Evolutionary conservation across 2,888 invertebrate species (phyloP).

Genomic region (Drosophila nr. medialis): DNA sequence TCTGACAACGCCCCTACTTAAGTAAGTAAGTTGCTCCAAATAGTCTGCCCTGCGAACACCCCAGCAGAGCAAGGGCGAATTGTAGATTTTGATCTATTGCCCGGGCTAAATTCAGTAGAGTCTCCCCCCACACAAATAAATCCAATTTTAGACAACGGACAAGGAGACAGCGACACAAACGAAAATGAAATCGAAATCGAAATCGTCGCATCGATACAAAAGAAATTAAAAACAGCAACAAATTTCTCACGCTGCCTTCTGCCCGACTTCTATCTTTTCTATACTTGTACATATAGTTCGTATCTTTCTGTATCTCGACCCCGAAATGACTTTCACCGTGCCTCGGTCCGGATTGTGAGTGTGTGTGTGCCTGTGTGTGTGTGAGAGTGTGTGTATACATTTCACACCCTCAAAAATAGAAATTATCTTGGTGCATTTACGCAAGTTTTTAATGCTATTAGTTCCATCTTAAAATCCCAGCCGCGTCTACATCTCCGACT

Average conservation of each 20-base stretch:
- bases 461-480: constrained; percentile 78
- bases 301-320: constrained; percentile 62
- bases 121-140: constrained; percentile 41
- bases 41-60: neutral
- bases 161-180: constrained; percentile 42
- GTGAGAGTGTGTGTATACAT: constrained; percentile 58
- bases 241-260: constrained; percentile 74
- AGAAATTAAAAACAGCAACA: constrained; percentile 77
- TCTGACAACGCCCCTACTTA: constrained; percentile 10
- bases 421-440: constrained; percentile 81
- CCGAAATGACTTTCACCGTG: constrained; percentile 75
- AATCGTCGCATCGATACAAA: constrained; percentile 71
- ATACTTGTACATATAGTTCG: constrained; percentile 34
- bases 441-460: constrained; percentile 81
- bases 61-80: constrained; percentile 22
- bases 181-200: constrained; percentile 55
- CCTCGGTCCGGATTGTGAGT: constrained; percentile 22
- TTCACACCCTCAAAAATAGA: constrained; percentile 82
- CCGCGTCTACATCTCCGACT: constrained; percentile 28
- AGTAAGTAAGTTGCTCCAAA: neutral
- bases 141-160: constrained; percentile 61
- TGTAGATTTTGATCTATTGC: constrained; percentile 73
- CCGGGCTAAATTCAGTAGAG: constrained; percentile 37
- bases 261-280: constrained; percentile 42
- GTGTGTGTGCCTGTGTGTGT: constrained; percentile 15